These are phyloP conservation scores for Bombus haemorrhoidalis DNA, from an alignment of 1,140 invertebrate genomes.

Conservation along the genomic window DNA sequence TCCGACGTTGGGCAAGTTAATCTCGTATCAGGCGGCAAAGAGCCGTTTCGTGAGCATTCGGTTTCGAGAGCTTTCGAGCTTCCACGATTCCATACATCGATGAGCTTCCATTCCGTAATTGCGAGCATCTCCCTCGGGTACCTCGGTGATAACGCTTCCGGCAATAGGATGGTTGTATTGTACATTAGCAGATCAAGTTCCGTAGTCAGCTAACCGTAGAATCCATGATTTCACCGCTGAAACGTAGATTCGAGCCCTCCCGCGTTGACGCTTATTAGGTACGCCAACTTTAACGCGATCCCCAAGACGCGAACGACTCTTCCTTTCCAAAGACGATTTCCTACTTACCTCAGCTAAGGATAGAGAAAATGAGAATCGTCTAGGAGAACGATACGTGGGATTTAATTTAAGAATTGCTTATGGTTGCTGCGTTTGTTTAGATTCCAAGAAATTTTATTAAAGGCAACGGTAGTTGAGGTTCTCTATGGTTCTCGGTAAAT, in stretches of 20 bases:
- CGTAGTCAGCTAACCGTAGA: conserved; percentile 42
- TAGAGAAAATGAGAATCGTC: neutral
- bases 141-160: conserved; percentile 55
- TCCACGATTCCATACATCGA: conserved; percentile 60
- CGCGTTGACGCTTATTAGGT: conserved; percentile 38
- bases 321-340: neutral
- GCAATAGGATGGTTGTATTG: conserved; percentile 55
- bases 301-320: neutral
- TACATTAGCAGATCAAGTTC: conserved; percentile 61
- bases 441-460: neutral
- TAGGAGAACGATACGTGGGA: neutral
- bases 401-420: neutral
- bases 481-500: neutral
- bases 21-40: conserved; percentile 45
- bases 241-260: conserved; percentile 50
- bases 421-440: neutral
- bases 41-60: conserved; percentile 23
- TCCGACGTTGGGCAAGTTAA: conserved; percentile 26
- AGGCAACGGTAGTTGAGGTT: neutral
- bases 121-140: conserved; percentile 57
- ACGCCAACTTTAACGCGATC: conserved; percentile 25
- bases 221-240: conserved; percentile 34
- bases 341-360: neutral
- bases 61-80: conserved; percentile 40
- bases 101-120: conserved; percentile 63